These are phyloP conservation scores for Erythrocercus mccallii DNA, from an alignment of 2,113 vertebrate species.

Conservation along the genomic window DNA sequence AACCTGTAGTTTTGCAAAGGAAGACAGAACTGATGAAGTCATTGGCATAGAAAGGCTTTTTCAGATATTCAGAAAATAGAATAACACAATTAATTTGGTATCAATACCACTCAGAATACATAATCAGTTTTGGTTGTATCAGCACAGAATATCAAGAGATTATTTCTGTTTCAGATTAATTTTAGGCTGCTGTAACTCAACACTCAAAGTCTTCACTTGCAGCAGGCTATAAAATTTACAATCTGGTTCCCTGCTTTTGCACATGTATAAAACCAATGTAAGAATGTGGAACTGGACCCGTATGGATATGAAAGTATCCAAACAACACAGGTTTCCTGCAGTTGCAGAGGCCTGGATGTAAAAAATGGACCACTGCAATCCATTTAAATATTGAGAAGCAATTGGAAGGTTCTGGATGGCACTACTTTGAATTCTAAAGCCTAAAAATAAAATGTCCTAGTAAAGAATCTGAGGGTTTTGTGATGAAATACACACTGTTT, in stretches of 20 bases:
- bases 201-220: neutral
- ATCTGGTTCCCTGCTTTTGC: neutral
- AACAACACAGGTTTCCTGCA: neutral
- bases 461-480: slow-evolving; percentile 20
- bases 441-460: slow-evolving; percentile 57
- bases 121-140: neutral
- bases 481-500: slow-evolving; percentile 51
- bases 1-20: neutral
- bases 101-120: neutral
- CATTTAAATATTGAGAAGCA: neutral
- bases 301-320: neutral
- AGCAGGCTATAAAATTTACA: neutral
- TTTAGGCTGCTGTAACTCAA: neutral
- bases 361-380: neutral
- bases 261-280: accelerated
- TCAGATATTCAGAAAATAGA: neutral
- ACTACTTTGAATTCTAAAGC: neutral
- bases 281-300: accelerated
- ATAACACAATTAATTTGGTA: neutral
- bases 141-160: neutral
- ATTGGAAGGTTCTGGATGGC: neutral
- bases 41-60: neutral
- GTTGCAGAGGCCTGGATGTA: neutral
- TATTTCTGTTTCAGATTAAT: neutral
- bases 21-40: neutral